Evolutionary conservation across 2,888 invertebrate genomes (phyloP), one percentile per base, ranked within the genome.

Genomic region (Phyllotreta cruciferae): DNA sequence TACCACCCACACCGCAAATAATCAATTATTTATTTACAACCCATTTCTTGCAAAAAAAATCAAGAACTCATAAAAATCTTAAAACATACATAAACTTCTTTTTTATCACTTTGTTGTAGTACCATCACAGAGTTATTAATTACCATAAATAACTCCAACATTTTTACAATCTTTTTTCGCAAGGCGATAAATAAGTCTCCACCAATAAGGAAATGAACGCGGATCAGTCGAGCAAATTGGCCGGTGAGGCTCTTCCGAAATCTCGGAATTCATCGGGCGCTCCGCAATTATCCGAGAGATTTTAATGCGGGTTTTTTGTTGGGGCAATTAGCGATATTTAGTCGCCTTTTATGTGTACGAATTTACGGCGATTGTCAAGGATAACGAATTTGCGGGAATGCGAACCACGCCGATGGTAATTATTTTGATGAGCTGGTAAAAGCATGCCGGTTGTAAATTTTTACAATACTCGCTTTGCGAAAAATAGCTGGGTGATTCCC

Each of bases 351-450:
- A 24, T 24, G 24, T 57, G 36, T 39, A 49, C 13, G 6, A 35
- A 10, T 36, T 14, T 52, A 60, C 50, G 58, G 58, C 37, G 42
- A 60, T 52, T 60, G 57, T 35, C 57, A 58, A 60, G 58, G 58
- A 60, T 52, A 60, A 52, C 37, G 11, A n/a, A 49, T 42, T 6
- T 36, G 24, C 6, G 8, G 52, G 58, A 60, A 60, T 60, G 58
- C 41, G 24, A 24, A 24, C 24, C 24, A 4, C 24, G 34, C 10
- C 14, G 10, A 35, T 54, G 54, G 41, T 34, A 54, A 42, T 24
- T 24, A 41, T 35, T n/a, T 5, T 34, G 41, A 54, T 39, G 35
- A 54, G 9, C 11, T 11, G 1, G n/a, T n/a, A n/a, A n/a, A n/a
- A n/a, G n/a, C n/a, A n/a, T n/a, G n/a, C n/a, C n/a, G n/a, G 24